Base-by-base conservation (phyloP, 1,140 invertebrate genomes). In the Phthorimaea operculella region DNA sequence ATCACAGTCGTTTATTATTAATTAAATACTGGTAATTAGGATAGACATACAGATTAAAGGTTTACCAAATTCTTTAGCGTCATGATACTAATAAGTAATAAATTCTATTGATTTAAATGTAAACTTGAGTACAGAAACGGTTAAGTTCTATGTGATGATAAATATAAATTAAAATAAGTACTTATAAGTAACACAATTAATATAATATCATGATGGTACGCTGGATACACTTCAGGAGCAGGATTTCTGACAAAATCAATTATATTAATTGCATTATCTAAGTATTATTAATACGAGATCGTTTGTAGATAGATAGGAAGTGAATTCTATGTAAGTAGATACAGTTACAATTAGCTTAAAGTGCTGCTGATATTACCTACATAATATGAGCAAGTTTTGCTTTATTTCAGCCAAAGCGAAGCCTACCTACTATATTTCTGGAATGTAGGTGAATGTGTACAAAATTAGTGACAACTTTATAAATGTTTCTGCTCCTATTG, bases 1-100 rank as follows among this genome's bases (percentile, higher is more conserved):
- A 83, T 83, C 80, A 83, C 80, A 83, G 80, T 83, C 74, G 78
- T 83, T 81, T 83, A 83, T 81, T 83, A 73, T 59, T 75, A 74
- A 80, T 79, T 83, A 83, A 81, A 83, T 81, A 81, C 80, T 81
- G 75, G 74, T 80, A 77, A 81, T 79, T 76, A 79, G 70, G 71
- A 79, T 79, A 81, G 67, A 74, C 70, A 74, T 73, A 81, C 72
- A 78, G 76, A 83, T 79, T 76, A 81, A 72, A 78, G 76, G 80
- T 79, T 78, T 83, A 79, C 67, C 69, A 75, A 77, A 69, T 68
- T 68, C 62, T 70, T 77, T 79, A 79, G 75, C 68, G 59, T 71
- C 73, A 74, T 74, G 64, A 79, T 66, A 54, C 72, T 76, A 74
- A 72, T 73, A n/a, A n/a, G n/a, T n/a, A 42, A 42, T 72, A 74